phyloP scores from a whole-genome alignment of 2,888 invertebrate genomes.

The Odontocerum albicorne region DNA sequence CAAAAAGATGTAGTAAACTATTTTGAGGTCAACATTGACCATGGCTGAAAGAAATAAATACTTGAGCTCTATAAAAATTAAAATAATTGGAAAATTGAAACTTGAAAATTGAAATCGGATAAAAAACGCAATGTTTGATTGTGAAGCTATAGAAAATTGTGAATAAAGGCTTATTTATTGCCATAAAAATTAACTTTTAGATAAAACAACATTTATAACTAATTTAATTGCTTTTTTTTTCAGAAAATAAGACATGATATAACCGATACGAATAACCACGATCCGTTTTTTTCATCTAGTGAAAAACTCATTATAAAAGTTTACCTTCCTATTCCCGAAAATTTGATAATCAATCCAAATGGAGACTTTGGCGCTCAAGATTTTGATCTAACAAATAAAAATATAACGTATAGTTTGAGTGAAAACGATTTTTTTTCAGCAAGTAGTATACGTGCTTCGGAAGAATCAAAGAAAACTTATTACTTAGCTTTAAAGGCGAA shows the following conservation, averaged over 20 bases:
- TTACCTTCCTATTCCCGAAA: slow-evolving; percentile 55
- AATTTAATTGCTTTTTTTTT: slow-evolving; percentile 40
- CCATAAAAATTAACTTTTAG: no score
- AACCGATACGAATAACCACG: slow-evolving; percentile 54
- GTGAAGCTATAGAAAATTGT: no score
- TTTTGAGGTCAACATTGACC: no score
- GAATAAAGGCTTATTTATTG: no score
- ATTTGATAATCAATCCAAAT: no score
- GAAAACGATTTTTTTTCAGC: background rate
- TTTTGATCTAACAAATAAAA: slow-evolving; percentile 57
- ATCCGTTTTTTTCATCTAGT: slow-evolving; percentile 47
- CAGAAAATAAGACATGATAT: slow-evolving; percentile 49
- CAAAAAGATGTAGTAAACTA: no score
- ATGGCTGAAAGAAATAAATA: no score
- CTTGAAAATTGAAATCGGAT: no score
- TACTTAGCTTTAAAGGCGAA: background rate
- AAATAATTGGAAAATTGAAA: no score
- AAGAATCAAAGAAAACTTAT: background rate
- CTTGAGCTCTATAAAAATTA: no score
- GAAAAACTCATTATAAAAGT: slow-evolving; percentile 46
- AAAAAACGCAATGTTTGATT: no score
- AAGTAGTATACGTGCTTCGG: background rate
- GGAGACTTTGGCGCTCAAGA: slow-evolving; percentile 52
- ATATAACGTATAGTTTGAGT: background rate
- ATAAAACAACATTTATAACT: no score